A percentile compares a stretch with the other conserved stretches of the same genome.
phyloP scores from a whole-genome alignment of 2,888 invertebrate species.

The Hylaea fasciaria region DNA sequence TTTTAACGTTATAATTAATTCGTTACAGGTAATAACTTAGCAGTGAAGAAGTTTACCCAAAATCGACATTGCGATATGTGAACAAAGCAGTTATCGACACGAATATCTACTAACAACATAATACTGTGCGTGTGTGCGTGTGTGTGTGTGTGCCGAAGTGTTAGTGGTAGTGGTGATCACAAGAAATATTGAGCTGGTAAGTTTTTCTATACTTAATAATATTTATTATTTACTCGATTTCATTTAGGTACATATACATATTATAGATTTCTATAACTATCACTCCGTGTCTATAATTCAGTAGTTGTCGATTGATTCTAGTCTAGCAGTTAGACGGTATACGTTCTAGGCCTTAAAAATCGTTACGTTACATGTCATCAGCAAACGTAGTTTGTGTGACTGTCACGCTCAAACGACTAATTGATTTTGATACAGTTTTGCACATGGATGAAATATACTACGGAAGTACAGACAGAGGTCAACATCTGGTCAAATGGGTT shows the following conservation, averaged over 20 bases:
- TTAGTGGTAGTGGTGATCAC: slow-evolving; percentile 17
- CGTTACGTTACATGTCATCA: too few species aligned
- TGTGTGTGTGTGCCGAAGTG: slow-evolving; percentile 31
- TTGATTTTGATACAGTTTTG: too few species aligned
- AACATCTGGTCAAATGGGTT: too few species aligned
- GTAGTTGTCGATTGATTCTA: neutral
- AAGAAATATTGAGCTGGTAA: slow-evolving; percentile 30
- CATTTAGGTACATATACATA: neutral
- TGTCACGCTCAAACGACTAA: neutral
- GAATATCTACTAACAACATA: slow-evolving; percentile 25
- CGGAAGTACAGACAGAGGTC: too few species aligned
- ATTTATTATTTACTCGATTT: neutral
- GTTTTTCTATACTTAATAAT: slow-evolving; percentile 10
- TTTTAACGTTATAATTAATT: slow-evolving; percentile 6
- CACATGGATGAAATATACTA: too few species aligned
- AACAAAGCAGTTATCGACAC: slow-evolving; percentile 28
- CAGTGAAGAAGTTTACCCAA: slow-evolving; percentile 31
- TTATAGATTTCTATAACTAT: too few species aligned
- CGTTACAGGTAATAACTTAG: slow-evolving; percentile 42
- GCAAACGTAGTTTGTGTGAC: neutral
- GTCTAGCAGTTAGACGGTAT: too few species aligned
- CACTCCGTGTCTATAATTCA: too few species aligned
- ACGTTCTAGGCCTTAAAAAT: too few species aligned
- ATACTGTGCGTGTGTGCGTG: slow-evolving; percentile 9
- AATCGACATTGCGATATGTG: slow-evolving; percentile 36